These are phyloP conservation scores for Antigone vipio DNA, from an alignment of 2,113 vertebrate genomes.

Conservation along the genomic window DNA sequence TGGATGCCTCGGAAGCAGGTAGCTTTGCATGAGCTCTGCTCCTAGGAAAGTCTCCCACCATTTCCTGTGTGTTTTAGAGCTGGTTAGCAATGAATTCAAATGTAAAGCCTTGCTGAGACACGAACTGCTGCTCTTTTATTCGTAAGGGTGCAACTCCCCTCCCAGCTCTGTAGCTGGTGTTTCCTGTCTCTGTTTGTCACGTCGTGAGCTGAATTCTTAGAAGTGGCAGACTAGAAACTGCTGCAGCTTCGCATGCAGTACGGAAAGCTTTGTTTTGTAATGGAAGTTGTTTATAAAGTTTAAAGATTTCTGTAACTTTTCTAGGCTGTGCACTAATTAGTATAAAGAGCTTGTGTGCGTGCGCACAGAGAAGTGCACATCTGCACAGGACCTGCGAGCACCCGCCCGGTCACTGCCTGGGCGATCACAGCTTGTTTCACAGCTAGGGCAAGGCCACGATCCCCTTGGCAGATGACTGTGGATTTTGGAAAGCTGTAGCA, in stretches of 20 bases:
- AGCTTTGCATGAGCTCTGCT: background rate
- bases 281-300: background rate
- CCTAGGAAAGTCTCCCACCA: accelerated
- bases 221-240: background rate
- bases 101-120: background rate
- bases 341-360: too few species aligned
- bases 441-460: background rate
- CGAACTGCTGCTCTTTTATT: accelerated
- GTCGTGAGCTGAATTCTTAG: background rate
- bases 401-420: too few species aligned
- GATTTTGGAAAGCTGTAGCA: background rate
- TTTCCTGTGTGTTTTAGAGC: background rate
- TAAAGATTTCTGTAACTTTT: background rate
- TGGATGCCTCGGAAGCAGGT: accelerated
- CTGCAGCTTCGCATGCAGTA: background rate
- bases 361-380: background rate
- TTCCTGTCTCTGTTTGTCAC: background rate
- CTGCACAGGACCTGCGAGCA: background rate
- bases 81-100: background rate
- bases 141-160: background rate
- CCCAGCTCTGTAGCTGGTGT: background rate
- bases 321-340: accelerated
- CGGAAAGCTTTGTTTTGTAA: too few species aligned
- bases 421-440: accelerated
- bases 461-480: background rate